Percentiles rank a stretch among this genome's conserved stretches.
Evolutionary conservation across 2,888 invertebrate species (phyloP).

Genomic region (Lepidonotus clava): DNA sequence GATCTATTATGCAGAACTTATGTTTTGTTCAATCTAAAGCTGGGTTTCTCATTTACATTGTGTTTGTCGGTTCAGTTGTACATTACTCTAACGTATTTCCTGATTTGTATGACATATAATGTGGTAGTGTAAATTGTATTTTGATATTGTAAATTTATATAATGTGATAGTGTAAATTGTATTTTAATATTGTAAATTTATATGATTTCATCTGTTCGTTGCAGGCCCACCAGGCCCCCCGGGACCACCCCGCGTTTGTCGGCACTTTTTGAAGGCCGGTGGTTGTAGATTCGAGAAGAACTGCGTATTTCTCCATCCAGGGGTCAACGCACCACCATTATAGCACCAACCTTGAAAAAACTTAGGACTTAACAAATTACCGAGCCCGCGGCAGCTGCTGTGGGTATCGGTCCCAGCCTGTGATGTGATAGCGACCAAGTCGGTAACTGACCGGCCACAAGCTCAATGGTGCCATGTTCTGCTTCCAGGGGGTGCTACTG

Average conservation of each 20-base stretch:
- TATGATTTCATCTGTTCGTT: constrained; percentile 3
- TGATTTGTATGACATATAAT: too few relatives aligned
- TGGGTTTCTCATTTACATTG: background rate
- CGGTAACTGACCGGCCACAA: background rate
- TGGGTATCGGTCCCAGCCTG: background rate
- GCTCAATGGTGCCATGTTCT: too few relatives aligned
- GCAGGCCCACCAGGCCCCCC: background rate
- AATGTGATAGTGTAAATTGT: background rate
- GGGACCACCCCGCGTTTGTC: constrained; percentile 54
- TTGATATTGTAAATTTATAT: background rate
- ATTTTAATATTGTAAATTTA: background rate
- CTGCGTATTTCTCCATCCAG: constrained; percentile 91
- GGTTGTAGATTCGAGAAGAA: constrained; percentile 90
- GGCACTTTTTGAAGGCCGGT: constrained; percentile 81
- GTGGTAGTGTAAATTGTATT: background rate
- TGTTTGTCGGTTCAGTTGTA: background rate
- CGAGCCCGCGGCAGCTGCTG: background rate
- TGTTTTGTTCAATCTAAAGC: background rate
- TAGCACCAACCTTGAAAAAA: background rate
- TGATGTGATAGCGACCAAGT: background rate
- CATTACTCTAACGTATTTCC: background rate
- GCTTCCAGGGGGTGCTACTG: too few relatives aligned
- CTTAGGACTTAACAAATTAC: background rate
- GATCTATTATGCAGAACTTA: background rate
- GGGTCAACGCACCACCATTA: constrained; percentile 77